Evolutionary conservation across 1,140 invertebrate species (phyloP), one percentile per base, ranked within the genome.

Genomic region (Pogonognathellus flavescens): DNA sequence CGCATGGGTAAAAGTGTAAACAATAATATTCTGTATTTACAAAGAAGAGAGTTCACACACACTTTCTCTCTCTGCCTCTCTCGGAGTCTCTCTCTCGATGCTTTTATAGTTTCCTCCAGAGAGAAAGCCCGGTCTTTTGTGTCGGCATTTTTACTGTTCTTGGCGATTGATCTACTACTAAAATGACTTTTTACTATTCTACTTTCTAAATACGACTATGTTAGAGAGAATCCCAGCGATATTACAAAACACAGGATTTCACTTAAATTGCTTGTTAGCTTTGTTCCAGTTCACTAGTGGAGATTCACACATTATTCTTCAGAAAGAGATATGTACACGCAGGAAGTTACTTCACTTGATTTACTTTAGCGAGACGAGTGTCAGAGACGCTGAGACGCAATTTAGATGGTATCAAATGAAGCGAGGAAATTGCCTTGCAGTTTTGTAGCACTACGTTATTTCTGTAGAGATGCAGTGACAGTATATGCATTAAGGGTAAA

Each of bases 1-100:
- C 62, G 25, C 62, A 66, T 66, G 62, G 14, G 22, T 25, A 25
- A 66, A 31, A 66, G 62, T 66, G 62, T 66, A 66, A 66, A 66
- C 60, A 62, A 22, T 41, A 41, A 41, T 25, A 31, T 66, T 66
- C 25, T 20, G 3, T 66, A 25, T 66, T 66, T 66, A 20, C 62
- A 66, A 20, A 66, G 22, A 66, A 41, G 62, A 25, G 25, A 66
- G 22, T 66, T 66, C 62, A 14, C 22, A 66, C 62, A 66, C 18
- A n/a, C n/a, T n/a, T n/a, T n/a, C 31, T 41, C 31, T 41, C 31
- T 41, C 31, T 41, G 31, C 31, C 31, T 41, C 31, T 41, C 31
- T 41, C 31, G n/a, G n/a, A n/a, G n/a, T 41, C 31, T 41, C 31
- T 60, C 59, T 60, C 16, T 20, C 20, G 1, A 10, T 60, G n/a